Base-by-base conservation (phyloP, 92 coral and sea anemone genomes). In the Muricea muricata region DNA sequence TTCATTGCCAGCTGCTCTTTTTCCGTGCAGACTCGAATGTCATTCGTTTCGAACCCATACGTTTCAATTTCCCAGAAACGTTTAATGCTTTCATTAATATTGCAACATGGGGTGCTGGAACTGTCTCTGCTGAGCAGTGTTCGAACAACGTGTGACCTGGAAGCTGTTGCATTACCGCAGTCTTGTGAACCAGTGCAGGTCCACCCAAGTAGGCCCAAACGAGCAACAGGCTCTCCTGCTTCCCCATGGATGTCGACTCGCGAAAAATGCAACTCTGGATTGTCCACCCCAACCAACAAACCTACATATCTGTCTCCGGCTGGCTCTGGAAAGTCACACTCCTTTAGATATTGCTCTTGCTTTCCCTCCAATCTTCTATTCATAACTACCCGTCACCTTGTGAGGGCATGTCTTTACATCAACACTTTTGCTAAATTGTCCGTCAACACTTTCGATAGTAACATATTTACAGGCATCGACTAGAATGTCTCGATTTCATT, bases 151-250 rank as follows among this genome's bases (percentile, higher is more conserved):
- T n/a, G n/a, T n/a, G n/a, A n/a, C n/a, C n/a, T n/a, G n/a, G n/a
- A n/a, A n/a, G n/a, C n/a, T n/a, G n/a, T n/a, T n/a, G n/a, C 31
- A 60, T 3, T 56, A 58, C 50, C 66, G 33, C 84, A 73, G 26
- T 85, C 90, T 25, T 89, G 77, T 81, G 66, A 48, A 24, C 91
- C 93, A 65, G 82, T 47, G 58, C 93, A 90, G 42, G 78, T 91
- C 93, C 93, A 87, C 50, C 93, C 89, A 18, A 91, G 83, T 11
- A 88, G 94, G 56, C 84, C 74, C 24, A 87, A 87, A n/a, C 89
- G 89, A 25, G 84, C 83, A 48, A 87, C n/a, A n/a, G n/a, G n/a
- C 17, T 41, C 84, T n/a, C 79, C 80, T 0, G 81, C 73, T 45
- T 79, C 58, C 30, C 93, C 87, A 42, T 85, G 87, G 13, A 91